phyloP scores from a whole-genome alignment of 2,113 vertebrate species.

The Dromas ardeola region DNA sequence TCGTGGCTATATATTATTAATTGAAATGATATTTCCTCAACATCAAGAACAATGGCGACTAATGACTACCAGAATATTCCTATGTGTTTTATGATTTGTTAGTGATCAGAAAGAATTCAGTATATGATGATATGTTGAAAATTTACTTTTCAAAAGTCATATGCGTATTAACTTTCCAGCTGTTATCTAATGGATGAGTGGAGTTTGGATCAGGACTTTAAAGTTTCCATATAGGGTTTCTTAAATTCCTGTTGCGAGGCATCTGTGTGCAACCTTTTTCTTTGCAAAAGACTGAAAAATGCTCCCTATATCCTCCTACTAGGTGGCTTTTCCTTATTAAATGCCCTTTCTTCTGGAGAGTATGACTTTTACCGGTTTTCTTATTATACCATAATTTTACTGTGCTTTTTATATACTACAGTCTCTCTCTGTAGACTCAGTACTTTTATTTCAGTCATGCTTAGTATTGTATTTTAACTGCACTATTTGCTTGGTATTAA shows the following conservation, averaged over 20 bases:
- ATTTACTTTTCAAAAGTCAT: background rate
- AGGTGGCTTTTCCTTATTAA: background rate
- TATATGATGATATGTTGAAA: background rate
- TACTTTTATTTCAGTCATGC: background rate
- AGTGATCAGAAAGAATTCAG: background rate
- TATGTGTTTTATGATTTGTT: background rate
- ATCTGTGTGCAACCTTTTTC: background rate
- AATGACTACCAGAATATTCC: background rate
- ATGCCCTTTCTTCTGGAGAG: background rate
- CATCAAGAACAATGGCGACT: background rate
- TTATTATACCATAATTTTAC: background rate
- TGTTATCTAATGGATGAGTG: background rate
- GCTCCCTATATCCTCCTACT: background rate
- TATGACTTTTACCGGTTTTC: background rate
- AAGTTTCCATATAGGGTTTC: background rate
- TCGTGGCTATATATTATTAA: accelerated
- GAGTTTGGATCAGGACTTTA: background rate
- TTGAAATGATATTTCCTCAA: background rate
- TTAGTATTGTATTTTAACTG: background rate
- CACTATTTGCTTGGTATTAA: background rate
- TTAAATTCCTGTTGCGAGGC: accelerated
- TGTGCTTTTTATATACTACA: background rate
- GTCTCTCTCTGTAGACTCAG: background rate
- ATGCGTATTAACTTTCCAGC: background rate
- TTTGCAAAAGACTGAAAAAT: background rate